These are phyloP conservation scores for Ophthalmolycus amberensis DNA, from an alignment of 2,113 vertebrate genomes.

Conservation along the genomic window DNA sequence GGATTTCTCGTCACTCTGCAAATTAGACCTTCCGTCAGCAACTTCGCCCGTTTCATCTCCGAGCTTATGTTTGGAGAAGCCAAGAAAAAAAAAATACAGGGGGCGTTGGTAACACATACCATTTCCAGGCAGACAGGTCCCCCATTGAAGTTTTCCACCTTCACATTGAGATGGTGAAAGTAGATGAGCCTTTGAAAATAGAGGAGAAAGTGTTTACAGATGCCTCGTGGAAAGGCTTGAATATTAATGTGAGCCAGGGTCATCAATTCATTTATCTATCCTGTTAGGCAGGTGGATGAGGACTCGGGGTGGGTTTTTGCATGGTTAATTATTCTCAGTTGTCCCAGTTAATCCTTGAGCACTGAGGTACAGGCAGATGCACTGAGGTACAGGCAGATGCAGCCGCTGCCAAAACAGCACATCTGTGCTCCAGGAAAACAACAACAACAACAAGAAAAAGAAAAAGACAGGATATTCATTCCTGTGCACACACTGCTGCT, in stretches of 20 bases:
- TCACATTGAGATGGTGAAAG: constrained; percentile 41
- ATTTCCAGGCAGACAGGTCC: constrained; percentile 45
- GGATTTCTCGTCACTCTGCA: constrained; percentile 65
- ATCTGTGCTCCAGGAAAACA: constrained; percentile 70
- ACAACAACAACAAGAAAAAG: not conserved
- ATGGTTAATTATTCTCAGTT: constrained; percentile 78
- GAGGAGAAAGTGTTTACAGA: constrained; percentile 49
- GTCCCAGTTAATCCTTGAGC: constrained; percentile 75
- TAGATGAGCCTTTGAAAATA: constrained; percentile 56
- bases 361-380: constrained; percentile 75
- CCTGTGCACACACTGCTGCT: constrained; percentile 66
- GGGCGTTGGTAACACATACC: not conserved
- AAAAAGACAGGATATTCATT: constrained; percentile 57
- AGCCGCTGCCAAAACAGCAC: constrained; percentile 76
- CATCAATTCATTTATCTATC: constrained; percentile 67
- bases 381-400: constrained; percentile 74
- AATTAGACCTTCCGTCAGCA: constrained; percentile 74
- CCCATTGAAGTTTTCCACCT: constrained; percentile 72
- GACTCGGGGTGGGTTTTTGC: constrained; percentile 69
- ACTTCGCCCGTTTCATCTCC: constrained; percentile 67
- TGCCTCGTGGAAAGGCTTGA: constrained; percentile 49
- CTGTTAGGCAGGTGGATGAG: constrained; percentile 72
- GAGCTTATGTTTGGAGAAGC: constrained; percentile 64
- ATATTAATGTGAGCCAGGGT: constrained; percentile 61
- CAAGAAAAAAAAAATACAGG: constrained; percentile 6